Evolutionary conservation across 2,113 vertebrate species (phyloP), one percentile per base, ranked within the genome.

Genomic region (Archocentrus centrarchus): DNA sequence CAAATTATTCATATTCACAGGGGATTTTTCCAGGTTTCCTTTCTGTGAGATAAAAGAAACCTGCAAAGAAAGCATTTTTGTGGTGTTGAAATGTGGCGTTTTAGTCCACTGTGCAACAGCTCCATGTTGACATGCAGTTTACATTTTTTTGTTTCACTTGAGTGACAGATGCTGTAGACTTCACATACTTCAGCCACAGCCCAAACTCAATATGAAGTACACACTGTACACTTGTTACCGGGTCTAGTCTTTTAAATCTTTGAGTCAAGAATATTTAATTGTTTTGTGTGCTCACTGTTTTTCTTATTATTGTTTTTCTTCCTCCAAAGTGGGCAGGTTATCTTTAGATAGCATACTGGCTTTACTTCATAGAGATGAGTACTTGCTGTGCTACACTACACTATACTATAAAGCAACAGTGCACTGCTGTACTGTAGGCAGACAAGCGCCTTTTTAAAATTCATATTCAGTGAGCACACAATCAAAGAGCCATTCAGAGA

Each of bases 1-100:
- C 75, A 82, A 64, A 93, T 93, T 90, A 83, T 93, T 95, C 91
- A 91, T 55, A 88, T 90, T 81, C 60, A 75, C 86, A 30, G 14
- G 83, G 87, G 81, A 55, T 86, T 87, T 92, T 88, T 91, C 86
- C 78, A 68, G 64, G 63, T 86, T 80, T 57, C 73, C 47, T 2
- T 24, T 57, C 59, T 66, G 37, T 83, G 15, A 78, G 61, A 84
- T 73, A 79, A 63, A 78, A 75, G 55, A 75, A 77, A 86, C 24
- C 55, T 83, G 83, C 85, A 79, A 77, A 81, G 79, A 63, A 82
- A 89, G 90, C 87, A 59, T 75, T 41, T 91, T 86, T 90, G 75
- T 57, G 47, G 62, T 79, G 75, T 50, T 85, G 59, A 90, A 85
- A 50, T 68, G 77, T 86, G 13, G 57, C 83, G 77, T 64, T 73